A percentile compares a stretch with the other conserved stretches of the same genome.
Evolutionary conservation across 1,140 invertebrate species (phyloP).

Genomic region (Drosophila equinoxialis): DNA sequence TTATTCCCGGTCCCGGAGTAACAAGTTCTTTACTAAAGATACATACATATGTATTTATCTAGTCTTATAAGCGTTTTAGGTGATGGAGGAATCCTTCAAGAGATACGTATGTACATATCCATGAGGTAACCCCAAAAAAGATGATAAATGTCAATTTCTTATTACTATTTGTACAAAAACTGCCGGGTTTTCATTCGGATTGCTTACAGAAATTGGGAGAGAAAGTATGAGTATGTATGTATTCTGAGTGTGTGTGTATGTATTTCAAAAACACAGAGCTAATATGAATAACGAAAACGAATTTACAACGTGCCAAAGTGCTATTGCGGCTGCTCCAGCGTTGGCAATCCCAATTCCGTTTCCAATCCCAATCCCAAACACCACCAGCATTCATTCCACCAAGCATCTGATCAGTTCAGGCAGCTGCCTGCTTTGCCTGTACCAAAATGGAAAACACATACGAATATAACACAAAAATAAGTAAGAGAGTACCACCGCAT

Average conservation of each 20-base stretch:
- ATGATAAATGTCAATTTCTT: too few species aligned
- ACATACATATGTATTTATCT: too few species aligned
- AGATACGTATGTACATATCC: too few species aligned
- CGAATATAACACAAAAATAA: constrained; percentile 33
- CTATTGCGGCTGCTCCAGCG: background rate
- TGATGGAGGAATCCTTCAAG: too few species aligned
- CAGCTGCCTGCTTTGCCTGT: constrained; percentile 27
- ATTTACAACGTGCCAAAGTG: constrained; percentile 41
- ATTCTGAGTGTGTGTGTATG: constrained; percentile 8
- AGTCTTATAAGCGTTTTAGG: too few species aligned
- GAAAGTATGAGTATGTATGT: constrained; percentile 11
- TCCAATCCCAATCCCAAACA: constrained; percentile 22
- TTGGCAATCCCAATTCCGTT: too few species aligned
- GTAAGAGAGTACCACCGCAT: constrained; percentile 65
- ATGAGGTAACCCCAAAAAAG: constrained; percentile 30
- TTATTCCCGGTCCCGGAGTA: too few species aligned
- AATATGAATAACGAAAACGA: constrained; percentile 2
- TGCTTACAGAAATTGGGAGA: background rate
- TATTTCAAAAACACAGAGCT: background rate
- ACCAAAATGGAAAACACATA: constrained; percentile 52
- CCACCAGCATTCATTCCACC: constrained; percentile 1
- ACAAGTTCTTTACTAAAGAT: too few species aligned
- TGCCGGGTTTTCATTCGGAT: background rate
- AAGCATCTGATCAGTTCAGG: constrained; percentile 5
- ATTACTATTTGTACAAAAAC: background rate